These are phyloP conservation scores for Smittia sp. DNA, from an alignment of 2,888 invertebrate genomes.

Conservation along the genomic window DNA sequence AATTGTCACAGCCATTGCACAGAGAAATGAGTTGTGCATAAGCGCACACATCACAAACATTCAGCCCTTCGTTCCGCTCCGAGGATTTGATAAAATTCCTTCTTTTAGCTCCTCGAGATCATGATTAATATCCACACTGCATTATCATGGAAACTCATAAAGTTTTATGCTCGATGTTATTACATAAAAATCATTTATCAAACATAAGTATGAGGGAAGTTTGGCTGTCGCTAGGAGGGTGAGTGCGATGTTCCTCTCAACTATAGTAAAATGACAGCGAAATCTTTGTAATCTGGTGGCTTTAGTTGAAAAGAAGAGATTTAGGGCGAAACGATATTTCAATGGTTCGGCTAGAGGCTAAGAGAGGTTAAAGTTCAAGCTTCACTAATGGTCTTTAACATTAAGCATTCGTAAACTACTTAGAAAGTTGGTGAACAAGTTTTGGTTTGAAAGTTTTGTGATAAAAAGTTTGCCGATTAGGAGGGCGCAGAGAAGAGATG, in stretches of 20 bases:
- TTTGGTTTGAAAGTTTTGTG: neutral
- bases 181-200: constrained; percentile 19
- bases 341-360: neutral
- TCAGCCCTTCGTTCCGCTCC: neutral
- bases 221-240: neutral
- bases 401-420: neutral
- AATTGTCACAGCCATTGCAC: neutral
- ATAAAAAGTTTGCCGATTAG: neutral
- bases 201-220: neutral
- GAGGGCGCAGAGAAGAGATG: too few relatives aligned
- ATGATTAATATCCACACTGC: constrained; percentile 10
- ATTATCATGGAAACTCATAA: constrained; percentile 23
- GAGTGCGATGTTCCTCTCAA: neutral
- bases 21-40: constrained; percentile 20
- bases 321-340: neutral
- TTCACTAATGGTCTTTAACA: constrained; percentile 3
- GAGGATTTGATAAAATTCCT: constrained; percentile 2
- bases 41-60: neutral
- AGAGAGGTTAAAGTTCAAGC: constrained; percentile 1
- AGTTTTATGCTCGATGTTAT: neutral
- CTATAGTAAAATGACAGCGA: neutral
- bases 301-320: neutral
- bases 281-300: constrained; percentile 17
- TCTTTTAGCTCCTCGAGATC: neutral
- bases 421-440: neutral